These are phyloP conservation scores for Caenorhabditis afra DNA, from an alignment of 2,888 invertebrate species.

Conservation along the genomic window DNA sequence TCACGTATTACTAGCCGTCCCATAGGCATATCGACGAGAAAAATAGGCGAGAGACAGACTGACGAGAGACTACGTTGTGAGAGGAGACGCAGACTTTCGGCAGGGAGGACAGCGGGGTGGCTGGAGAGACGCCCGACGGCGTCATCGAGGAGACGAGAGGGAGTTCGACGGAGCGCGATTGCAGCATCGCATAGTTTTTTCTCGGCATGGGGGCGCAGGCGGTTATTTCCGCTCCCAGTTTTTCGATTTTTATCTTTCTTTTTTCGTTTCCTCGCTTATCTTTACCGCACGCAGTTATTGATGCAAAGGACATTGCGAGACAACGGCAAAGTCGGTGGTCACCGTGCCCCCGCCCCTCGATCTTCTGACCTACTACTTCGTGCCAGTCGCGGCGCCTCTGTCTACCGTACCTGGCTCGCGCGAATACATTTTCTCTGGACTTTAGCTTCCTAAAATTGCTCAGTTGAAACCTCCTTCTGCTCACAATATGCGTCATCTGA, in stretches of 20 bases:
- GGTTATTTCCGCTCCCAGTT: slow-evolving; percentile 38
- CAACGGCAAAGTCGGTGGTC: background rate
- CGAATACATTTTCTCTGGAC: background rate
- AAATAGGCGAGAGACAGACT: slow-evolving; percentile 13
- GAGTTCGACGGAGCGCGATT: slow-evolving; percentile 30
- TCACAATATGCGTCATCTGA: background rate
- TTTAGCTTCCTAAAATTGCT: background rate
- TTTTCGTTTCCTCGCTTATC: slow-evolving; percentile 42
- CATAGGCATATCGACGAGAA: slow-evolving; percentile 15
- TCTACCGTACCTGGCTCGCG: slow-evolving; percentile 7
- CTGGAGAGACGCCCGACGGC: slow-evolving; percentile 10
- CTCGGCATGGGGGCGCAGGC: slow-evolving; percentile 40
- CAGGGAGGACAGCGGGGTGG: slow-evolving; percentile 1
- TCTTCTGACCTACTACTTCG: no score
- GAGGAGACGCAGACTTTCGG: slow-evolving; percentile 14
- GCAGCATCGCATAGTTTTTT: slow-evolving; percentile 13
- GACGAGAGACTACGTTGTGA: background rate
- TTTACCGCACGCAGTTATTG: slow-evolving; percentile 52
- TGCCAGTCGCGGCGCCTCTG: background rate
- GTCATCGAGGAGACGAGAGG: slow-evolving; percentile 30
- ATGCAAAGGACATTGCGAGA: slow-evolving; percentile 26
- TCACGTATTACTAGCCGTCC: slow-evolving; percentile 43
- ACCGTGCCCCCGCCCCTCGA: slow-evolving; percentile 2
- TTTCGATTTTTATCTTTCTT: slow-evolving; percentile 51
- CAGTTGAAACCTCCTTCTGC: background rate